Conservation (phyloP, 2,797 vertebrate species). For the Phoxinus dragarum region DNA sequence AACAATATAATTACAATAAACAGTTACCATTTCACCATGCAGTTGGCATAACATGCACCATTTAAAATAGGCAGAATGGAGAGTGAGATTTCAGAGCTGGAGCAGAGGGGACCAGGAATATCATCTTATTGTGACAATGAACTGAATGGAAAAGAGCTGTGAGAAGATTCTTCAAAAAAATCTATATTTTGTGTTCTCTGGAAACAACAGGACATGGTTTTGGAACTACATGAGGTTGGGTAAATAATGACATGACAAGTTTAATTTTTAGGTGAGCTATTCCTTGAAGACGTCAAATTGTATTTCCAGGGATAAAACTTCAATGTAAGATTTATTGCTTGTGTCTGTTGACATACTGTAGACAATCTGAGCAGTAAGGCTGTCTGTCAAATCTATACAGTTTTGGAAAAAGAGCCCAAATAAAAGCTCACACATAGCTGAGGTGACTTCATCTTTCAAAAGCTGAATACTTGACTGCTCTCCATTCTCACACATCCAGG, state of each 20-base stretch:
- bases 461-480: conserved; percentile 59
- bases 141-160: background rate
- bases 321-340: conserved; percentile 12
- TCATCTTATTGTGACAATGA: background rate
- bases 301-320: conserved; percentile 20
- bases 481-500: conserved; percentile 61
- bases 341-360: conserved; percentile 12
- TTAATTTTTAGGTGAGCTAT: conserved; percentile 2
- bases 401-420: conserved; percentile 60
- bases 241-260: background rate
- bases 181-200: background rate
- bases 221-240: background rate
- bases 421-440: conserved; percentile 59
- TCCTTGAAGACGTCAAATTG: background rate
- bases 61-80: background rate
- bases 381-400: conserved; percentile 29
- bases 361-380: background rate
- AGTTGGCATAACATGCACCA: background rate
- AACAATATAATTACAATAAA: background rate
- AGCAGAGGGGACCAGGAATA: background rate
- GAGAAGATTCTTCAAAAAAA: background rate
- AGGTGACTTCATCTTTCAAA: conserved; percentile 65
- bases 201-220: background rate
- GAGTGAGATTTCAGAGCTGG: background rate
- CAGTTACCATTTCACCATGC: background rate